Evolutionary conservation across 1,140 invertebrate genomes (phyloP).

Genomic region (Atta colombica): DNA sequence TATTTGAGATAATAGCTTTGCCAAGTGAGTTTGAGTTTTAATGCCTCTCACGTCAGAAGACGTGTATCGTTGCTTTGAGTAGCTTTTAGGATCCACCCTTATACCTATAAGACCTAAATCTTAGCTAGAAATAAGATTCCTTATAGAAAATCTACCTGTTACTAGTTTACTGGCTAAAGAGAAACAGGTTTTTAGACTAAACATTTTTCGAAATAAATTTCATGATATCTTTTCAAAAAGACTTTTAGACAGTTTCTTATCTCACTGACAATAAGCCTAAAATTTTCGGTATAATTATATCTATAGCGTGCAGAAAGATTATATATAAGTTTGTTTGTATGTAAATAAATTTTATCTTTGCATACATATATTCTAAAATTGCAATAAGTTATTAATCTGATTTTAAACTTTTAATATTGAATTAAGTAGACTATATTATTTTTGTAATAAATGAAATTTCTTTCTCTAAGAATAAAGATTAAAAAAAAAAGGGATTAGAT

Average conservation of each 20-base stretch:
- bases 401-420: slow-evolving; percentile 5
- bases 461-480: too few species aligned
- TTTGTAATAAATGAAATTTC: background rate
- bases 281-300: background rate
- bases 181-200: slow-evolving; percentile 64
- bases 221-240: background rate
- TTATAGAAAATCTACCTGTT: slow-evolving; percentile 74
- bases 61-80: background rate
- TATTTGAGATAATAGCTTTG: slow-evolving; percentile 35
- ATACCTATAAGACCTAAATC: background rate
- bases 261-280: background rate
- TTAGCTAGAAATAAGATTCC: slow-evolving; percentile 47
- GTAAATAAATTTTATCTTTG: background rate
- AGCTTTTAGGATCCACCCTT: slow-evolving; percentile 1
- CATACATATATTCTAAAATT: background rate
- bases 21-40: background rate
- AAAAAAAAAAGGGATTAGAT: slow-evolving; percentile 25
- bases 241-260: slow-evolving; percentile 6
- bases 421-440: background rate
- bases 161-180: slow-evolving; percentile 34
- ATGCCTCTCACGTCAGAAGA: background rate
- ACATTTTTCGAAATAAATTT: background rate
- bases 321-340: background rate
- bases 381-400: background rate
- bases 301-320: background rate